Evolutionary conservation across 2,888 invertebrate genomes (phyloP).

Genomic region (Pachymerium ferrugineum): DNA sequence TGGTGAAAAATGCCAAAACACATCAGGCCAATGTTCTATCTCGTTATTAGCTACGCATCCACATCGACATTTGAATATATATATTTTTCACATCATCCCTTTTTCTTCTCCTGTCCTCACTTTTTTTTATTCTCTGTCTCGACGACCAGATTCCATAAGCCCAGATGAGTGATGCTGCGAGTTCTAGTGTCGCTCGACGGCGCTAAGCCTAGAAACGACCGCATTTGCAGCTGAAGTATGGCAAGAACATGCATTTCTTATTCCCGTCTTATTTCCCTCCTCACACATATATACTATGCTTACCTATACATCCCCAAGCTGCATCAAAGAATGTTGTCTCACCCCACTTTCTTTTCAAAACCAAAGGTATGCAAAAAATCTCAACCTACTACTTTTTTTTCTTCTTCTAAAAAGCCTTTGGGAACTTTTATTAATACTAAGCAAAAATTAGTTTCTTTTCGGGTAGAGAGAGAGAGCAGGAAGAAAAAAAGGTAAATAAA

Average conservation of each 20-base stretch:
- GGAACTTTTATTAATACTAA: neutral
- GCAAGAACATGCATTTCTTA: slow-evolving; percentile 5
- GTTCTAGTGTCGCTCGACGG: neutral
- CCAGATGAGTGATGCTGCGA: slow-evolving; percentile 24
- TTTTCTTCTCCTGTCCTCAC: neutral
- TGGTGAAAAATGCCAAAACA: too few relatives aligned
- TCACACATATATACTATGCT: slow-evolving; percentile 20
- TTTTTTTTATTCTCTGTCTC: neutral
- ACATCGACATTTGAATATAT: neutral
- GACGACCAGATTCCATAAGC: slow-evolving; percentile 20
- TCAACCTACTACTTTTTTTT: neutral
- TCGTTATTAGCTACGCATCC: neutral
- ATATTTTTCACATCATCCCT: neutral
- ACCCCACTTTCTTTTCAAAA: neutral
- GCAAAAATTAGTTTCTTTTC: neutral
- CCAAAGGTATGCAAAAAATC: neutral
- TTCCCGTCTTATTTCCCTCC: neutral
- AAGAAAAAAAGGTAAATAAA: neutral
- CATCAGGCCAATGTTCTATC: too few relatives aligned
- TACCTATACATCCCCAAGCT: neutral
- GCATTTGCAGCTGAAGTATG: slow-evolving; percentile 16
- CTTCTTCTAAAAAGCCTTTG: neutral
- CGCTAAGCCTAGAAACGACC: slow-evolving; percentile 29
- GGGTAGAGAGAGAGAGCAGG: neutral
- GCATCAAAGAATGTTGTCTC: neutral